Percentiles rank a stretch among this genome's conserved stretches.
Conservation (phyloP, 2,888 invertebrate genomes). For the Chydorus sphaericus region DNA sequence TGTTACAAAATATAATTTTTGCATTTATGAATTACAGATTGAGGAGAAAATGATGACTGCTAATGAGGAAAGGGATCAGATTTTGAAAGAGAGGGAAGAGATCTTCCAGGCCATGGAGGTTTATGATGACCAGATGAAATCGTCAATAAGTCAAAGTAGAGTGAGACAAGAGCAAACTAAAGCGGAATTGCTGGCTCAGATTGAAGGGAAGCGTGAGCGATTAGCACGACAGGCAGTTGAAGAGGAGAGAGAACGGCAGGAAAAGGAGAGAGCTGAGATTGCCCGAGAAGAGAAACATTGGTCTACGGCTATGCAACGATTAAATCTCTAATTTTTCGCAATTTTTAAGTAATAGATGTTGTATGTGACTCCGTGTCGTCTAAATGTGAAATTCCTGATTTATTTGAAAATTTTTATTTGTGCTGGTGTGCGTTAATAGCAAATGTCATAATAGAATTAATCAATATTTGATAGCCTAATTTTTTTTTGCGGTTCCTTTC, state of each 20-base stretch:
- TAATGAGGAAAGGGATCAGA: slow-evolving; percentile 14
- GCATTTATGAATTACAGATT: not conserved
- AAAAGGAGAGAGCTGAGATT: slow-evolving; percentile 9
- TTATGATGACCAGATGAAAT: slow-evolving; percentile 14
- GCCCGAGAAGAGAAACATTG: slow-evolving; percentile 14
- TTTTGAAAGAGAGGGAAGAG: slow-evolving; percentile 13
- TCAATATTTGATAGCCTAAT: too few species aligned
- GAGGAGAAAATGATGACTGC: slow-evolving; percentile 16
- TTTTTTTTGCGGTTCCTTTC: too few species aligned
- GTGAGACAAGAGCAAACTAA: slow-evolving; percentile 12
- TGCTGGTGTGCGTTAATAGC: too few species aligned
- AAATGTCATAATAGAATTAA: too few species aligned
- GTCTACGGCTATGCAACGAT: not conserved
- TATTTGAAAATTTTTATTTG: too few species aligned
- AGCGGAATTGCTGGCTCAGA: not conserved
- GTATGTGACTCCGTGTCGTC: too few species aligned
- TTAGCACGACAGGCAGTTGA: not conserved
- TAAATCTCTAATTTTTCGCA: slow-evolving; percentile 3
- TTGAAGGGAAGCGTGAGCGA: slow-evolving; percentile 13
- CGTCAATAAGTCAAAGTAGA: slow-evolving; percentile 5
- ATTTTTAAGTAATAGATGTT: too few species aligned
- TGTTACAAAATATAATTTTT: not conserved
- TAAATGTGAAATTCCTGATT: too few species aligned
- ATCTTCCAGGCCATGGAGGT: slow-evolving; percentile 12
- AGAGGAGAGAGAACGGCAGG: slow-evolving; percentile 9